Conservation (phyloP, 64 coral and sea anemone species). For the Dendrophyllia cribrosa region DNA sequence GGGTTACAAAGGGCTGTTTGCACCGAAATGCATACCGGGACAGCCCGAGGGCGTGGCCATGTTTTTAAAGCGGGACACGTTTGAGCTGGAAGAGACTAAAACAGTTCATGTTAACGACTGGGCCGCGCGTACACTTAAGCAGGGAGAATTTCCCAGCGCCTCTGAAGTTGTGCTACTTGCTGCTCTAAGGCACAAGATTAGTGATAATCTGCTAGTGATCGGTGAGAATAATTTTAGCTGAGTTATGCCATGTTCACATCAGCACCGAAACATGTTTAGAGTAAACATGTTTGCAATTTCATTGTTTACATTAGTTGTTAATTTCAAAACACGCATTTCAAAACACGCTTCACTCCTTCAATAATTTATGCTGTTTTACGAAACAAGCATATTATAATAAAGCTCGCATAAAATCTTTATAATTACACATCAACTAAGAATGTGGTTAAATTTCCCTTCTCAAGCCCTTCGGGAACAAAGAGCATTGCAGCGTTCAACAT, state of each 20-base stretch:
- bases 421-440: no score
- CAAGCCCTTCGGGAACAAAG: no score
- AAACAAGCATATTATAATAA: no score
- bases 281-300: no score
- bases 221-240: neutral
- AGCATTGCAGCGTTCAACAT: no score
- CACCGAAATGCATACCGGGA: neutral
- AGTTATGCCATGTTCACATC: neutral
- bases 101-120: neutral
- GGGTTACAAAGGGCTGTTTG: slow-evolving; percentile 35
- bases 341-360: no score
- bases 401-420: no score
- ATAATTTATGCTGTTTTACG: no score
- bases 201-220: slow-evolving; percentile 4
- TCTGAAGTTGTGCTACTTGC: neutral
- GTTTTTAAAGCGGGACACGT: slow-evolving; percentile 48
- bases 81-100: slow-evolving; percentile 36
- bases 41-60: slow-evolving; percentile 19
- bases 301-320: no score
- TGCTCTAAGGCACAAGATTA: slow-evolving; percentile 5
- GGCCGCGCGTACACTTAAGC: neutral
- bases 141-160: neutral
- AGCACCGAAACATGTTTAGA: no score
- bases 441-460: no score
- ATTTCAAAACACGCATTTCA: no score